These are phyloP conservation scores for Cassiopea xamachana DNA, from an alignment of 30 jellyfish, hydroid and myxozoan genomes.

Conservation along the genomic window DNA sequence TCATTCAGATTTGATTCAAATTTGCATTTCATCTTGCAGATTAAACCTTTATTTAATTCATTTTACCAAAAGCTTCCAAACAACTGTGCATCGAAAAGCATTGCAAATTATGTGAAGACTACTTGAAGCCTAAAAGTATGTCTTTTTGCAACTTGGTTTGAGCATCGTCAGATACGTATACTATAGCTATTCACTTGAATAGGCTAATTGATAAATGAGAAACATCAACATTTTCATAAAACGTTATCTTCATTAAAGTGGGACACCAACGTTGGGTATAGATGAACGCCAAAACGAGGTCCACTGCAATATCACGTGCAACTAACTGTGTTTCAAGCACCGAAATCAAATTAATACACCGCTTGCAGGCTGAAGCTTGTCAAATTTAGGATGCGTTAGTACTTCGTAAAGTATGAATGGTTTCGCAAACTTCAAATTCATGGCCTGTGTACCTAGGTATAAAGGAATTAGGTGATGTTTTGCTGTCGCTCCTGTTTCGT, in stretches of 20 bases:
- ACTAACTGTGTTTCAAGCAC: background rate
- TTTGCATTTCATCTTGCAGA: constrained; percentile 70
- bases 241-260: constrained; percentile 59
- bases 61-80: constrained; percentile 21
- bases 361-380: constrained; percentile 27
- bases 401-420: too few species aligned
- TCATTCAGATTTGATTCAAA: constrained; percentile 49
- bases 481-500: too few species aligned
- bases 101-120: constrained; percentile 1
- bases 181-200: background rate
- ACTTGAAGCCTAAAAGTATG: constrained; percentile 1
- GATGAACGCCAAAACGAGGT: constrained; percentile 14
- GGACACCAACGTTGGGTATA: constrained; percentile 45
- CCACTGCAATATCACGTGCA: constrained; percentile 25
- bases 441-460: too few species aligned
- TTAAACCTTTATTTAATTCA: constrained; percentile 52
- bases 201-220: constrained; percentile 32
- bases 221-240: constrained; percentile 49
- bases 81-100: background rate
- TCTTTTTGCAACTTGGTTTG: constrained; percentile 1
- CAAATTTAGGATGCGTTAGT: too few species aligned
- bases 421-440: too few species aligned
- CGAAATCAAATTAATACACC: constrained; percentile 1
- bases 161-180: background rate
- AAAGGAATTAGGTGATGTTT: too few species aligned